Evolutionary conservation across 2,113 vertebrate species (phyloP).

Genomic region (Chionodraco myersi): DNA sequence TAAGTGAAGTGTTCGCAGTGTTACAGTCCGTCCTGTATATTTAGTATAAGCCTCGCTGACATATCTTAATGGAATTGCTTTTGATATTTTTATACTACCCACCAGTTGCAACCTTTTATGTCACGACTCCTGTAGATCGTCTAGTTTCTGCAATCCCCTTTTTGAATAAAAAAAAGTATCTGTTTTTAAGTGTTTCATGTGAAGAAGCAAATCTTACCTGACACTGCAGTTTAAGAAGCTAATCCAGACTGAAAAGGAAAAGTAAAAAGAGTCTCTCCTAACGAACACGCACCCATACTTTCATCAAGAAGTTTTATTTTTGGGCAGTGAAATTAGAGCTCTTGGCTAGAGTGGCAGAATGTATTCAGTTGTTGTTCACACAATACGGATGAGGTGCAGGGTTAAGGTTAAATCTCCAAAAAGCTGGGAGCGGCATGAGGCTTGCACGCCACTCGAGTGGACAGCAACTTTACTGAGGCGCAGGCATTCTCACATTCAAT

Average conservation of each 20-base stretch:
- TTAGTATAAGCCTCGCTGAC: background rate
- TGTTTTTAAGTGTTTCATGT: slow-evolving; percentile 17
- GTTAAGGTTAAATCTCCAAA: slow-evolving; percentile 40
- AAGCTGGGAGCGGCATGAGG: slow-evolving; percentile 49
- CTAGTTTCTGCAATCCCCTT: background rate
- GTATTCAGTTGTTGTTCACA: slow-evolving; percentile 67
- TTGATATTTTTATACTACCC: slow-evolving; percentile 8
- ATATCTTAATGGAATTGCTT: slow-evolving; percentile 7
- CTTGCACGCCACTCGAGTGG: slow-evolving; percentile 53
- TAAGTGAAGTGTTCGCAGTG: too few species aligned
- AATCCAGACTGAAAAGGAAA: slow-evolving; percentile 29
- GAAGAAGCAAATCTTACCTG: slow-evolving; percentile 19
- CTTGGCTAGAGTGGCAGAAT: slow-evolving; percentile 48
- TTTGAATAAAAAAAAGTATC: background rate
- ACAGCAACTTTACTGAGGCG: slow-evolving; percentile 64
- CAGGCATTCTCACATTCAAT: slow-evolving; percentile 76
- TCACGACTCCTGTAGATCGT: slow-evolving; percentile 4
- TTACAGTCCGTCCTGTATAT: too few species aligned
- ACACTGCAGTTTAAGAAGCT: slow-evolving; percentile 18
- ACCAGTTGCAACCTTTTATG: slow-evolving; percentile 4
- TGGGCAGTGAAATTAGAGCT: slow-evolving; percentile 38
- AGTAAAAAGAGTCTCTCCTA: slow-evolving; percentile 44
- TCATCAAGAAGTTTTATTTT: slow-evolving; percentile 65
- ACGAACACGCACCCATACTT: slow-evolving; percentile 59
- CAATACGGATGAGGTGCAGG: slow-evolving; percentile 66